These are phyloP conservation scores for Dryadula phaetusa DNA, from an alignment of 2,888 invertebrate genomes.

Conservation along the genomic window DNA sequence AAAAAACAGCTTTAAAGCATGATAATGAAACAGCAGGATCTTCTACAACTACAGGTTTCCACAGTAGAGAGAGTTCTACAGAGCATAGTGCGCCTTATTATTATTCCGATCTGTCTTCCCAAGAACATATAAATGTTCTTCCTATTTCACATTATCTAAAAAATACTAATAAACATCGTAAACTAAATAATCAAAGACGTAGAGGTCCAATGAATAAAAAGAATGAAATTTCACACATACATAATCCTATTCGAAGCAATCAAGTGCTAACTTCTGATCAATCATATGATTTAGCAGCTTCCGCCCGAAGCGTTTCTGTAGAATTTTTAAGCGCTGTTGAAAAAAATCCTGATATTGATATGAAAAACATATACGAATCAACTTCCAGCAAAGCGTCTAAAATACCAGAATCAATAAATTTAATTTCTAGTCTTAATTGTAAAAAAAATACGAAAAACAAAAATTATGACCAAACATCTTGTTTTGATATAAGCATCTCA, in stretches of 20 bases:
- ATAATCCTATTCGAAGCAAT: slow-evolving; percentile 87
- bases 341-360: slow-evolving; percentile 87
- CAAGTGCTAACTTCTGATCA: slow-evolving; percentile 64
- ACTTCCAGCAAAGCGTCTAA: slow-evolving; percentile 85
- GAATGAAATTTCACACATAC: slow-evolving; percentile 88
- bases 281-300: slow-evolving; percentile 81
- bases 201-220: slow-evolving; percentile 85
- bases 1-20: slow-evolving; percentile 65
- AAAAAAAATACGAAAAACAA: slow-evolving; percentile 69
- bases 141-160: slow-evolving; percentile 77
- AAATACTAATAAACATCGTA: slow-evolving; percentile 80
- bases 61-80: slow-evolving; percentile 86
- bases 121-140: slow-evolving; percentile 77
- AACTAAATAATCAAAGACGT: slow-evolving; percentile 90
- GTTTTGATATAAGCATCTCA: slow-evolving; percentile 57
- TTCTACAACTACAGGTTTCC: slow-evolving; percentile 77
- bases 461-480: slow-evolving; percentile 59
- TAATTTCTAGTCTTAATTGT: slow-evolving; percentile 76
- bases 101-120: slow-evolving; percentile 90
- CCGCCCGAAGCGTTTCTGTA: slow-evolving; percentile 86
- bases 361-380: slow-evolving; percentile 89
- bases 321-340: slow-evolving; percentile 87
- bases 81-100: slow-evolving; percentile 92
- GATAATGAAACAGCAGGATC: slow-evolving; percentile 65
- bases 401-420: slow-evolving; percentile 80